phyloP scores from a whole-genome alignment of 2,113 vertebrate genomes.

The Mormoops blainvillei region DNA sequence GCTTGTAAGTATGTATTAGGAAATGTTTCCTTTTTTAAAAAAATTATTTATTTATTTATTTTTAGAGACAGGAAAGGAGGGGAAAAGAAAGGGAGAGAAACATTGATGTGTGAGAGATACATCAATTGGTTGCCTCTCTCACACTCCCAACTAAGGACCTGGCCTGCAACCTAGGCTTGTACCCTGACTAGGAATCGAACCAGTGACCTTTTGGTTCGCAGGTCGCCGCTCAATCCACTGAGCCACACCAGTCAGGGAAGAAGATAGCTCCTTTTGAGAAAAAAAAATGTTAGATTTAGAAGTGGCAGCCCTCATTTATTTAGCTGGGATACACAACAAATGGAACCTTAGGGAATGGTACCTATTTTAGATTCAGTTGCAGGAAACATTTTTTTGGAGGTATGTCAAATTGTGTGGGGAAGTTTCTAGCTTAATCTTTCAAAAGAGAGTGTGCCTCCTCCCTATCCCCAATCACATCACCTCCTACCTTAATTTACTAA shows the following conservation, averaged over 20 bases:
- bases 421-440: slow-evolving; percentile 36
- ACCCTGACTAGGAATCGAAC: too few species aligned
- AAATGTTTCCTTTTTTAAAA: background rate
- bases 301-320: slow-evolving; percentile 37
- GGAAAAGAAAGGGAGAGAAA: too few species aligned
- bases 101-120: too few species aligned
- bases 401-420: slow-evolving; percentile 58
- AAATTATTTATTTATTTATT: too few species aligned
- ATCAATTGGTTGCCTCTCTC: too few species aligned
- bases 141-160: too few species aligned
- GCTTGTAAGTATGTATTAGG: slow-evolving; percentile 34
- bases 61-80: too few species aligned
- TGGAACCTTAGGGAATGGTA: slow-evolving; percentile 11
- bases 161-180: too few species aligned
- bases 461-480: background rate
- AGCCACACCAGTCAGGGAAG: too few species aligned
- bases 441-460: slow-evolving; percentile 30
- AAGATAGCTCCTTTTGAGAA: background rate
- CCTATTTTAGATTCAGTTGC: slow-evolving; percentile 51
- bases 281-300: slow-evolving; percentile 22
- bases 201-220: too few species aligned
- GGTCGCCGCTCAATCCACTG: too few species aligned
- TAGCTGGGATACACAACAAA: background rate
- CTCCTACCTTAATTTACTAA: slow-evolving; percentile 63
- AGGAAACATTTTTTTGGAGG: slow-evolving; percentile 57